phyloP scores from a whole-genome alignment of 2,113 vertebrate genomes.

The Argyrosomus japonicus region DNA sequence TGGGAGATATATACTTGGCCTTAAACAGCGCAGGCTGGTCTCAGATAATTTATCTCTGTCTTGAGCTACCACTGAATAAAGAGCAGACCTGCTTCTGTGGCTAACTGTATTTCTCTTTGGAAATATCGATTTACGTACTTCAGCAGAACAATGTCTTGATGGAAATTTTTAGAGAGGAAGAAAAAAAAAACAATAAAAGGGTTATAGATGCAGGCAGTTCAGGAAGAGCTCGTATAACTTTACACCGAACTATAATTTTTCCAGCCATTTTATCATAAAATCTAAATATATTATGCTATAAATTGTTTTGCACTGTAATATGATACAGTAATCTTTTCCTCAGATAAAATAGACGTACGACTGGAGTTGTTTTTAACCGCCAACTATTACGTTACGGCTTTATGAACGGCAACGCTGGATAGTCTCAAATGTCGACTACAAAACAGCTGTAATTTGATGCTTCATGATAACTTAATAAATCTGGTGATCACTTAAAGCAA shows the following conservation, averaged over 20 bases:
- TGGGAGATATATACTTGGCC: constrained; percentile 71
- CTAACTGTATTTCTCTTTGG: constrained; percentile 55
- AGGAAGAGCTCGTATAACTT: constrained; percentile 49
- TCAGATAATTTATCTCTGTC: constrained; percentile 76
- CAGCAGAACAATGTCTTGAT: constrained; percentile 64
- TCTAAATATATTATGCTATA: constrained; percentile 27
- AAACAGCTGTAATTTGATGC: neutral
- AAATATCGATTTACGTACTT: constrained; percentile 71
- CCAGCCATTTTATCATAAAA: constrained; percentile 42
- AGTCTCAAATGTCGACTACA: neutral
- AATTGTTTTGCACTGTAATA: constrained; percentile 25
- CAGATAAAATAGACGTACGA: neutral
- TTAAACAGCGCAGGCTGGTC: constrained; percentile 61
- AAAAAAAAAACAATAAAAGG: constrained; percentile 35
- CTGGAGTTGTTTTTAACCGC: neutral
- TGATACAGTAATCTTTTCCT: constrained; percentile 21
- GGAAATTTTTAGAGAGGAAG: constrained; percentile 31
- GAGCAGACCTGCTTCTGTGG: constrained; percentile 70
- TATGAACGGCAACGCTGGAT: neutral
- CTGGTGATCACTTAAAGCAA: too few species aligned
- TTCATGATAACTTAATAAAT: too few species aligned
- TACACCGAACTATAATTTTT: constrained; percentile 46
- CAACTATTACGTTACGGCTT: neutral
- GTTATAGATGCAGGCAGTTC: constrained; percentile 26
- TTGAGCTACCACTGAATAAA: constrained; percentile 58